Evolutionary conservation across 2,113 vertebrate species (phyloP).

Genomic region (Myocastor coypus): DNA sequence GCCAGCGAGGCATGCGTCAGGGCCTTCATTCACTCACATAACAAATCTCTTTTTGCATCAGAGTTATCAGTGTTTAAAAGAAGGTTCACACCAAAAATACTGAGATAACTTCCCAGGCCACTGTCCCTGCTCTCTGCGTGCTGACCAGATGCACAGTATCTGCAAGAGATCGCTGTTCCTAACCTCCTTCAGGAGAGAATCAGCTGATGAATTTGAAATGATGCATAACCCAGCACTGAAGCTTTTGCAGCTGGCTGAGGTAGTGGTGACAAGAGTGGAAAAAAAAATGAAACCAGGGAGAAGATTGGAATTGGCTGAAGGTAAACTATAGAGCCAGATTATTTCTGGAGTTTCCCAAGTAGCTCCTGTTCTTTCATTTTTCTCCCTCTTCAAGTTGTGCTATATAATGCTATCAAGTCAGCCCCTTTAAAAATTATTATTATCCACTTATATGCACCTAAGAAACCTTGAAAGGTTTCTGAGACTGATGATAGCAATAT

Average conservation of each 20-base stretch:
- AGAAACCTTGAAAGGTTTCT: too few species aligned
- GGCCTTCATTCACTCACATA: not conserved
- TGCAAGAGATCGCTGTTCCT: not conserved
- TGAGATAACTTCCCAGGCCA: not conserved
- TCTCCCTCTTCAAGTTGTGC: not conserved
- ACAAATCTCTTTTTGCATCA: not conserved
- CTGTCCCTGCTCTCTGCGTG: not conserved
- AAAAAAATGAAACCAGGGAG: not conserved
- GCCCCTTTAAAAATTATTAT: not conserved
- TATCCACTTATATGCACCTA: too few species aligned
- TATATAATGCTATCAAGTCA: not conserved
- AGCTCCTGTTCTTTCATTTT: not conserved
- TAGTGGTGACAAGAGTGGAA: not conserved
- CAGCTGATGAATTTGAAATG: not conserved
- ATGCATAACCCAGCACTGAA: not conserved
- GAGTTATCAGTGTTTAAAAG: not conserved
- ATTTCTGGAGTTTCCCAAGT: not conserved
- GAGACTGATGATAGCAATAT: too few species aligned
- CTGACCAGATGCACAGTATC: not conserved
- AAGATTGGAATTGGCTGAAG: not conserved
- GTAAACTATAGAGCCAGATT: not conserved
- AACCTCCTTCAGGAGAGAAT: not conserved
- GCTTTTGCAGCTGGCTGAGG: not conserved
- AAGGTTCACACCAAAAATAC: not conserved
- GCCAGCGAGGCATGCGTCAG: not conserved